phyloP scores from a whole-genome alignment of 2,888 invertebrate genomes.

The Noctua comes region DNA sequence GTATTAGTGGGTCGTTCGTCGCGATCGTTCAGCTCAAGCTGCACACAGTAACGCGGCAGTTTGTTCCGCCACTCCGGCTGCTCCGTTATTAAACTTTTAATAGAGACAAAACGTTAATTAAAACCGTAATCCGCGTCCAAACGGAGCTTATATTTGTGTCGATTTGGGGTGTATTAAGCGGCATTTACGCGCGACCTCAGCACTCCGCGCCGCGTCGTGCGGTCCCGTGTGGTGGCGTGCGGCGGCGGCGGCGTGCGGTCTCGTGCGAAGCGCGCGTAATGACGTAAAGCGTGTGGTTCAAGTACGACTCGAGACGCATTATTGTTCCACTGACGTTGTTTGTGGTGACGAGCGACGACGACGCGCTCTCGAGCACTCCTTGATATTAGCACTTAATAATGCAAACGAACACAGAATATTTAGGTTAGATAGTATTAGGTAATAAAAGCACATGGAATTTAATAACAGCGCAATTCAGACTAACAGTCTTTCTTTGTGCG shows the following conservation, averaged over 20 bases:
- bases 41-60: constrained; percentile 21
- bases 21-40: constrained; percentile 20
- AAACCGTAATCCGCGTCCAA: constrained; percentile 56
- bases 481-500: background rate
- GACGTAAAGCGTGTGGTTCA: constrained; percentile 3
- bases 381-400: constrained; percentile 36
- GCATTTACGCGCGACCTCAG: constrained; percentile 55
- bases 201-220: constrained; percentile 7
- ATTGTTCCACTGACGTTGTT: constrained; percentile 33
- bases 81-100: constrained; percentile 61
- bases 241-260: background rate
- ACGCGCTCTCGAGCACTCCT: constrained; percentile 23
- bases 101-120: constrained; percentile 63
- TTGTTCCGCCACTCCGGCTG: constrained; percentile 32
- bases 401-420: constrained; percentile 4
- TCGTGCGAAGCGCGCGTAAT: background rate
- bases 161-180: constrained; percentile 52
- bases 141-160: constrained; percentile 57
- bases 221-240: background rate
- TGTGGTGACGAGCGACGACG: constrained; percentile 34
- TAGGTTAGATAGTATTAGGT: background rate
- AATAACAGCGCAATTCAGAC: constrained; percentile 10
- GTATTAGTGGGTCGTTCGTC: constrained; percentile 35
- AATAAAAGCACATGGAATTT: constrained; percentile 22
- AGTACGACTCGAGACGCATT: constrained; percentile 10